Evolutionary conservation across 2,113 vertebrate genomes (phyloP), one percentile per base, ranked within the genome.

Genomic region (Nothobranchius furzeri): DNA sequence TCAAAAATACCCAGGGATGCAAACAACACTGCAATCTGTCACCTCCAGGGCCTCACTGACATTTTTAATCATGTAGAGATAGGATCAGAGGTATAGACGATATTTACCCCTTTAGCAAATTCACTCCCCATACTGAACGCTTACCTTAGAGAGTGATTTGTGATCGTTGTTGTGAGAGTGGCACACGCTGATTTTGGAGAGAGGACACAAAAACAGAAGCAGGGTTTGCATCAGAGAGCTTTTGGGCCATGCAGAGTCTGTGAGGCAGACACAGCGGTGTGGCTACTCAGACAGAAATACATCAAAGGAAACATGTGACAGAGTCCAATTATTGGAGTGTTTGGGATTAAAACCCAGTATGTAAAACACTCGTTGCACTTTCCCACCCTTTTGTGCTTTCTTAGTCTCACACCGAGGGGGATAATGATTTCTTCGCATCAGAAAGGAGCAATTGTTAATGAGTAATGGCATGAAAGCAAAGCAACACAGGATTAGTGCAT

Each of bases 31-130:
- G 74, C 90, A 91, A 91, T 90, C 88, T 89, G 86, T 92, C 92
- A 91, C 85, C 88, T 86, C 76, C 68, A 85, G 85, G 88, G 84
- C 76, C 78, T 81, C 12, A 9, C 86, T 89, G 91, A 89, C 84
- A 87, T 90, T 89, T 91, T 90, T 90, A 92, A 93, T 93, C 88
- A 90, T 87, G 86, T 73, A 85, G 79, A 73, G 81, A 89, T 89
- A 88, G 82, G 79, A 91, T 87, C 81, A 78, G 78, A 75, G 73
- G 64, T 80, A 86, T 74, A 66, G 77, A 81, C 42, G 75, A 82
- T 87, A 88, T 90, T 90, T 86, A 82, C 85, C 86, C 82, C 76
- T 64, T 76, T 80, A 85, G 84, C 84, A 86, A 88, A 86, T 68
- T 78, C 60, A 72, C 59, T 65, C 68, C 61, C 49, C 66, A 20